phyloP scores from a whole-genome alignment of 2,888 invertebrate genomes.

The Pecten maximus region DNA sequence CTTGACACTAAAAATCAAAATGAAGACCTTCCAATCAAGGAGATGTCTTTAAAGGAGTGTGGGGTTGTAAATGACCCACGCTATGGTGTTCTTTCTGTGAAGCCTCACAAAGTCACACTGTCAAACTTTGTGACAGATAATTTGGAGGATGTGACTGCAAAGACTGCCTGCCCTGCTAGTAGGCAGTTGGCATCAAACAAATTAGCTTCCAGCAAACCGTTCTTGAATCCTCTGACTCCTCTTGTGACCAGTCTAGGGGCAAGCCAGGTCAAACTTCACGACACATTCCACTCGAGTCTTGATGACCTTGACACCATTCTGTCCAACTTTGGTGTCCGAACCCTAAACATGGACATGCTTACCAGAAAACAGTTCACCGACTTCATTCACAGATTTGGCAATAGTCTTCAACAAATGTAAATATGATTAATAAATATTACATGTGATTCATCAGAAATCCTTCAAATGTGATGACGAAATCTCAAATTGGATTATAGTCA shows the following conservation, averaged over 20 bases:
- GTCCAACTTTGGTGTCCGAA: slow-evolving; percentile 52
- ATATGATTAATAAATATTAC: background rate
- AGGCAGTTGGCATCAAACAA: background rate
- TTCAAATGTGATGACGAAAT: background rate
- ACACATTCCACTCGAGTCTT: slow-evolving; percentile 51
- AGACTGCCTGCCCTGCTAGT: background rate
- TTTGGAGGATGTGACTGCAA: background rate
- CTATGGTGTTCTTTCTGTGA: background rate
- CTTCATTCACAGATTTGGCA: slow-evolving; percentile 53
- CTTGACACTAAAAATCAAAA: slow-evolving; percentile 4
- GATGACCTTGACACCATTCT: slow-evolving; percentile 52
- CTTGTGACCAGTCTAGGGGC: slow-evolving; percentile 47
- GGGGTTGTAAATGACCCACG: background rate
- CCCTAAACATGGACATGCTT: slow-evolving; percentile 54
- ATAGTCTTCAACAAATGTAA: slow-evolving; percentile 42
- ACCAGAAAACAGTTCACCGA: slow-evolving; percentile 51
- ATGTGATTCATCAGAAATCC: background rate
- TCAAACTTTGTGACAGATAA: background rate
- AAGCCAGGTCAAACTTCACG: slow-evolving; percentile 46
- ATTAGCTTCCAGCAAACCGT: background rate
- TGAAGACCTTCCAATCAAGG: background rate
- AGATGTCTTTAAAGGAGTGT: background rate
- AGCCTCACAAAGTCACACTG: background rate
- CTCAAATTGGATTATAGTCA: background rate
- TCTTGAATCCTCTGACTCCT: slow-evolving; percentile 45